These are phyloP conservation scores for Pardalotus punctatus DNA, from an alignment of 2,113 vertebrate genomes.

Conservation along the genomic window DNA sequence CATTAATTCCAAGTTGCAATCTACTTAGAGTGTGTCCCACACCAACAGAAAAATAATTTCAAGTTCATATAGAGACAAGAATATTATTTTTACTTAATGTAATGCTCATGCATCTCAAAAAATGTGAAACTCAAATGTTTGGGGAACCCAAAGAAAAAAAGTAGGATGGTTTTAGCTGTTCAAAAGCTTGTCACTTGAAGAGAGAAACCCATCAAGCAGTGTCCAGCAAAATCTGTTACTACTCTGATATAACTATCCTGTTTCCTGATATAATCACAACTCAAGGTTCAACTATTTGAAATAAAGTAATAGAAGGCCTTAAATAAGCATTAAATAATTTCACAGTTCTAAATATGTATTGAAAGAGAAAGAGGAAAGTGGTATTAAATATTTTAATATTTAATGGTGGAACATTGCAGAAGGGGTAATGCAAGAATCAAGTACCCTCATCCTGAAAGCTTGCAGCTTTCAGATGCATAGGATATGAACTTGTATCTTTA, in stretches of 20 bases:
- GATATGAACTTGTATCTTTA: neutral
- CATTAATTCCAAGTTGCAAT: neutral
- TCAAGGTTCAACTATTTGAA: neutral
- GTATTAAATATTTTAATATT: neutral
- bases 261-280: neutral
- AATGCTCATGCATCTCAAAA: rapidly evolving
- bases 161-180: neutral
- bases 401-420: neutral
- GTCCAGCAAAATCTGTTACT: neutral
- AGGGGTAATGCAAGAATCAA: neutral
- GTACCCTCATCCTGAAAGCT: neutral
- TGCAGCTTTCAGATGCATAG: rapidly evolving
- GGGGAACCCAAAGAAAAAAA: neutral
- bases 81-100: neutral
- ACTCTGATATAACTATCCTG: neutral
- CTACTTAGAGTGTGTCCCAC: neutral
- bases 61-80: neutral
- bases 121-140: neutral
- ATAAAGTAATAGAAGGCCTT: neutral
- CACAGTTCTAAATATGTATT: neutral
- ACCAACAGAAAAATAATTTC: neutral
- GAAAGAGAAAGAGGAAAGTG: neutral
- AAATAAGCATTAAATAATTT: neutral
- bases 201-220: neutral
- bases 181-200: neutral